Percentiles rank a stretch among this genome's conserved stretches.
phyloP scores from a whole-genome alignment of 2,888 invertebrate genomes.

The Cephus runcator region DNA sequence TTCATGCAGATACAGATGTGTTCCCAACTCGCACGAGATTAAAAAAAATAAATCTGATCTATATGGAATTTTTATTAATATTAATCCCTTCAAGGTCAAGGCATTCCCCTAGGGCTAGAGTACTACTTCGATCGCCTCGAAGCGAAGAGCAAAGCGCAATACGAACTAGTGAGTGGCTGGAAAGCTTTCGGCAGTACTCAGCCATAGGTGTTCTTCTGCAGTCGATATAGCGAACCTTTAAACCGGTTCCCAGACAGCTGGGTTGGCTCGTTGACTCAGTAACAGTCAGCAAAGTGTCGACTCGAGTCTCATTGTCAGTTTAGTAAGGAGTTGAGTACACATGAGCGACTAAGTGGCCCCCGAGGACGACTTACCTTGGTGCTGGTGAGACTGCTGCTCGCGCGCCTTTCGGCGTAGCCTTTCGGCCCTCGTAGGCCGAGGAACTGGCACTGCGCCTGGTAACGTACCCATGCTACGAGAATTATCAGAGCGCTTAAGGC shows the following conservation, averaged over 20 bases:
- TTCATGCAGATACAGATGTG: constrained; percentile 51
- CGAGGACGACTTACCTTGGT: constrained; percentile 51
- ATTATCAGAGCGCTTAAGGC: constrained; percentile 62
- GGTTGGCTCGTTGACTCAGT: not conserved
- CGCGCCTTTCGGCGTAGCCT: constrained; percentile 61
- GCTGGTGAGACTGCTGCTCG: constrained; percentile 55
- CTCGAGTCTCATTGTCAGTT: not conserved
- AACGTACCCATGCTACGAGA: constrained; percentile 65
- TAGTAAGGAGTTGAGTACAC: constrained; percentile 48
- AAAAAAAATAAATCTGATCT: not conserved
- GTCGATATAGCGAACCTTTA: not conserved
- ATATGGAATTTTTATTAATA: not conserved
- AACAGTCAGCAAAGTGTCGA: not conserved
- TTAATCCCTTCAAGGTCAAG: not conserved
- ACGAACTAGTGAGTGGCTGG: not conserved
- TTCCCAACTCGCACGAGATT: constrained; percentile 54
- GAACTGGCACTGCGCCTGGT: constrained; percentile 53
- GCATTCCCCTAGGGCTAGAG: not conserved
- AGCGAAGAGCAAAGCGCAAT: not conserved
- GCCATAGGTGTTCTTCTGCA: not conserved
- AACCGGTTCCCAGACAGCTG: not conserved
- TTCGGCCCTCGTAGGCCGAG: constrained; percentile 60
- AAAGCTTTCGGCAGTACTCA: not conserved
- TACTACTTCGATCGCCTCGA: not conserved
- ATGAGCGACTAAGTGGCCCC: constrained; percentile 21